phyloP scores from a whole-genome alignment of 2,888 invertebrate genomes.

The Lepidochitona cinerea region DNA sequence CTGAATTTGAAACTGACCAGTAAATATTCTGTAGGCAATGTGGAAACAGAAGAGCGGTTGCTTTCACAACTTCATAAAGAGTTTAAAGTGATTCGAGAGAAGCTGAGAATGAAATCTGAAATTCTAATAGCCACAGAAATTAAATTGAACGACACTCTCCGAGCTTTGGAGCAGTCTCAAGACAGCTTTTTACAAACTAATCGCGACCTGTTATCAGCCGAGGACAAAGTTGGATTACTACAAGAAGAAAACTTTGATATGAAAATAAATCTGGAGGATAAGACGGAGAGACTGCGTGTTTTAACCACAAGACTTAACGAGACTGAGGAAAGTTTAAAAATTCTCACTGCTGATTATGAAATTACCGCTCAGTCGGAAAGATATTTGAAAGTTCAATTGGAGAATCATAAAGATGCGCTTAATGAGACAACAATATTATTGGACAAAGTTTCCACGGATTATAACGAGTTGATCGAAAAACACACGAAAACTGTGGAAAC shows the following conservation, averaged over 20 bases:
- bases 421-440: slow-evolving; percentile 35
- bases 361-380: slow-evolving; percentile 35
- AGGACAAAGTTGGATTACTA: slow-evolving; percentile 44
- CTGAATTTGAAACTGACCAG: background rate
- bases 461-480: slow-evolving; percentile 34
- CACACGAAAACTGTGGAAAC: slow-evolving; percentile 34
- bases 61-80: slow-evolving; percentile 43
- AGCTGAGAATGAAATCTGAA: slow-evolving; percentile 38
- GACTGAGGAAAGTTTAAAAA: slow-evolving; percentile 20
- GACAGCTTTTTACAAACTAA: slow-evolving; percentile 40
- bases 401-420: slow-evolving; percentile 37
- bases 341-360: background rate
- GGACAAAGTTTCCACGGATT: slow-evolving; percentile 33
- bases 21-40: background rate
- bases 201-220: slow-evolving; percentile 42
- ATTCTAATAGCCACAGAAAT: slow-evolving; percentile 41
- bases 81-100: slow-evolving; percentile 41
- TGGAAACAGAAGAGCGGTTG: slow-evolving; percentile 29
- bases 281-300: slow-evolving; percentile 38
- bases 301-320: slow-evolving; percentile 22
- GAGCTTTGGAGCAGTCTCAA: slow-evolving; percentile 42
- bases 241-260: slow-evolving; percentile 50
- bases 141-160: slow-evolving; percentile 48
- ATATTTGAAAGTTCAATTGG: slow-evolving; percentile 49
- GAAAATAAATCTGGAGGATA: slow-evolving; percentile 55